phyloP scores from a whole-genome alignment of 2,113 vertebrate species.

The Bettongia penicillata region DNA sequence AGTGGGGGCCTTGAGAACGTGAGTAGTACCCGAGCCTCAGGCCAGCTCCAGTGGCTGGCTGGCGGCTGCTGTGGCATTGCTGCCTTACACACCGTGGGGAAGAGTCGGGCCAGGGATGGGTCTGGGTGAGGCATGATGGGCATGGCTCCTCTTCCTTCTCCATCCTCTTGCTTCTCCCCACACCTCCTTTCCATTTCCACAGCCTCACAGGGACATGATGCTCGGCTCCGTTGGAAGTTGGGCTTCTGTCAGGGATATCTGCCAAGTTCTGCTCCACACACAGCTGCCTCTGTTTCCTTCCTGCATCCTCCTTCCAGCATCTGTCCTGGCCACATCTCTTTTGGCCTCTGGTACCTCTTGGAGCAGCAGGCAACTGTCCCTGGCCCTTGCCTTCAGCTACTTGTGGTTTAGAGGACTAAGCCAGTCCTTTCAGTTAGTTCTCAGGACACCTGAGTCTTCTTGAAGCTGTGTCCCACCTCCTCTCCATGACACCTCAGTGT shows the following conservation, averaged over 20 bases:
- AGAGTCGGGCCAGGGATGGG: slow-evolving; percentile 33
- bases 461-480: neutral
- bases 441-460: neutral
- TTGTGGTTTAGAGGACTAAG: neutral
- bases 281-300: neutral
- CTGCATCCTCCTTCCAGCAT: neutral
- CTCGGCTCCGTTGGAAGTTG: neutral
- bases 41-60: slow-evolving; percentile 27
- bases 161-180: neutral
- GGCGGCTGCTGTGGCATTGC: slow-evolving; percentile 47
- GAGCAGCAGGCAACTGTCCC: accelerated
- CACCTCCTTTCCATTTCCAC: neutral
- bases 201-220: neutral
- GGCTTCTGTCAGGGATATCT: neutral
- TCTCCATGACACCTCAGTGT: neutral
- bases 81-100: slow-evolving; percentile 78
- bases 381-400: neutral
- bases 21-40: slow-evolving; percentile 59
- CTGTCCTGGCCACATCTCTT: neutral
- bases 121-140: neutral
- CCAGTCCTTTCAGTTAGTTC: neutral
- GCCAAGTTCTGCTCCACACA: neutral
- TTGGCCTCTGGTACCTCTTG: neutral
- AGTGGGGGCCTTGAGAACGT: slow-evolving; percentile 76
- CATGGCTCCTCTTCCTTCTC: slow-evolving; percentile 1